Evolutionary conservation across 37 sponge, comb jelly and placozoan genomes (phyloP), one percentile per base, ranked within the genome.

Genomic region (Aphrocallistes beatrix): DNA sequence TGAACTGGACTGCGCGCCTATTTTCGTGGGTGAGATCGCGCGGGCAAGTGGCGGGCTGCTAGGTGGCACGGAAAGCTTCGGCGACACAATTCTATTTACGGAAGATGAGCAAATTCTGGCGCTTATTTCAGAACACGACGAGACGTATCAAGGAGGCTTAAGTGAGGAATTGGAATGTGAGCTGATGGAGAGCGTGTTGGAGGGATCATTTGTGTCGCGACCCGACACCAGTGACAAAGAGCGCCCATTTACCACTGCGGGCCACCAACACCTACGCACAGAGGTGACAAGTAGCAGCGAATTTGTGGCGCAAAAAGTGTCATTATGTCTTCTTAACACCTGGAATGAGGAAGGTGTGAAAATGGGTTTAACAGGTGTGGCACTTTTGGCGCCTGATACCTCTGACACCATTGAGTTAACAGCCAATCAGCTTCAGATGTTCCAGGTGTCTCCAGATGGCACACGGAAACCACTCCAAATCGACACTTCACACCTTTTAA

Each of bases 61-160:
- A 51, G 92, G 90, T 1, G 69, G 84, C 19, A 25, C 85, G 37
- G 90, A 87, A 48, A 51, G 37, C 1, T 92, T 90, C 83, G 92
- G 92, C 10, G 92, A 92, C 82, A 98, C 96, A 10, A 96, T 98
- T 81, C 89, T 98, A 23, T 98, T 98, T 83, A 98, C 99, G 16
- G 88, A 89, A 19, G 89, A 98, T 51, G 96, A 91, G 36, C 93
- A 94, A 9, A 84, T 98, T 36, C 88, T 98, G 83, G 51, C 48
- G 34, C 37, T 51, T 37, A 91, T 98, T 37, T 90, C 94, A 36
- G 83, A 81, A 10, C 83, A 92, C 48, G 99, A 98, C 83, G 81
- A 85, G 21, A 60, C 87, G 13, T 93, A 85, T 85, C 94, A 91
- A 60, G 90, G 83, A 82, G 84, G 84, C 10, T 36, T 86, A 37